Base-by-base conservation (phyloP, 2,113 vertebrate genomes). In the Stomatorhinus ivindoensis region DNA sequence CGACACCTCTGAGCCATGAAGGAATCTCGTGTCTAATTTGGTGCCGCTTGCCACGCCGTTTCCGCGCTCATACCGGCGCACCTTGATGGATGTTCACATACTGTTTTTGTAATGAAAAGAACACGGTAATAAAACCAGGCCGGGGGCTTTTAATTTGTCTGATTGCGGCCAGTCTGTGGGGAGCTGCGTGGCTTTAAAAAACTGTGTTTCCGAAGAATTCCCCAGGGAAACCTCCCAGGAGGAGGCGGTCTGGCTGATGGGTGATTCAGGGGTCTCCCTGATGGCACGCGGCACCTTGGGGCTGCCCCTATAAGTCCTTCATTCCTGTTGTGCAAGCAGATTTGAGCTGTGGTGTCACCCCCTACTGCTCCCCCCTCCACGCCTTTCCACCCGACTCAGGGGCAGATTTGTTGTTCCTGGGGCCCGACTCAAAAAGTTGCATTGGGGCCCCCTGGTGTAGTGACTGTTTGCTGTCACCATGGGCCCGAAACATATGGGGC, bases 71-170 rank as follows among this genome's bases (percentile, higher is more conserved):
- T 86, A 9, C 44, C 19, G 17, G 39, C 24, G 27, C n/a, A 27
- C 85, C 13, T 51, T 87, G 48, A 87, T 84, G 50, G 85, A 87
- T 87, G 48, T 35, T 53, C 50, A 53, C 8, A 35, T 15, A 50
- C 50, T 47, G 50, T 87, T 55, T 87, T 55, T 47, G n/a, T 35
- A 87, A 87, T 87, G 48, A 53, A 87, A 53, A 53, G 47, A 87
- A 51, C n/a, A 31, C 19, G 85, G 85, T 51, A 27, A 86, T 86
- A 86, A 86, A 86, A 86, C 84, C 27, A 86, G 48, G n/a, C 84
- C 48, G n/a, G 84, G 47, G 84, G 84, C 48, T 86, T 86, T 86
- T 50, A 86, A 86, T 86, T 86, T 51, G 19, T 51, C 27, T 48
- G 46, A 86, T 86, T 50, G 48, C 27, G 7, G 48, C 24, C 24